Evolutionary conservation across 2,797 vertebrate species (phyloP).

Genomic region (Anas flavirostris): DNA sequence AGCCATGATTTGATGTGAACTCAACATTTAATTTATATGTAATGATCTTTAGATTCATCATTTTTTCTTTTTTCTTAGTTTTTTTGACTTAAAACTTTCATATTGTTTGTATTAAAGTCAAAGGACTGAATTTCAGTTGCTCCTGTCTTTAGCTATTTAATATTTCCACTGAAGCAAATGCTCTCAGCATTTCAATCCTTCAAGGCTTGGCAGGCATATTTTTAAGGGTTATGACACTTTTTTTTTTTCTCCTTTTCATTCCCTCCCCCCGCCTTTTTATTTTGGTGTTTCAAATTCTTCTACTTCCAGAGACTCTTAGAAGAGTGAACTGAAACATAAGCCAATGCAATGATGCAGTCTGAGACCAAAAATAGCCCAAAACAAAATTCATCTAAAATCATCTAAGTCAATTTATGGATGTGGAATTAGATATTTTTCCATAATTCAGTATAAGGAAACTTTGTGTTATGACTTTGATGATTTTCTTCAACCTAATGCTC

Average conservation of each 20-base stretch:
- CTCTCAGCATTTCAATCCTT: not conserved
- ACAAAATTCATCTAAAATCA: not conserved
- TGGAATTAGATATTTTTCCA: not conserved
- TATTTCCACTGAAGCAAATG: not conserved
- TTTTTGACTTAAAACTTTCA: not conserved
- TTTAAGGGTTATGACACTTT: not conserved
- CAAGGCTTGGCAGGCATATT: rapidly evolving
- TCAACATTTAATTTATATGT: not conserved
- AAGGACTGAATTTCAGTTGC: not conserved
- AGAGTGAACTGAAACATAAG: not conserved
- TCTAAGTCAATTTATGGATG: not conserved
- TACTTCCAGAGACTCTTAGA: not conserved
- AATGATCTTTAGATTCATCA: not conserved
- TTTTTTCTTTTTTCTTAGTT: not conserved
- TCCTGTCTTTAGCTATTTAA: not conserved
- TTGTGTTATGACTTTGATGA: not conserved
- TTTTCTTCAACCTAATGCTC: not conserved
- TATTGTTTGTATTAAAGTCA: not conserved
- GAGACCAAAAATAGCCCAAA: not conserved
- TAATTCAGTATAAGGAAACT: not conserved
- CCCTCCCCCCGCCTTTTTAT: not conserved
- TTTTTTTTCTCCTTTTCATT: not conserved
- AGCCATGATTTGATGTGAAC: not conserved
- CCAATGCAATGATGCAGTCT: not conserved
- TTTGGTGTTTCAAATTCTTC: not conserved